Percentiles rank a stretch among this genome's conserved stretches.
These are phyloP conservation scores for Drosophila bipectinata DNA, from an alignment of 1,140 invertebrate species.

Conservation along the genomic window DNA sequence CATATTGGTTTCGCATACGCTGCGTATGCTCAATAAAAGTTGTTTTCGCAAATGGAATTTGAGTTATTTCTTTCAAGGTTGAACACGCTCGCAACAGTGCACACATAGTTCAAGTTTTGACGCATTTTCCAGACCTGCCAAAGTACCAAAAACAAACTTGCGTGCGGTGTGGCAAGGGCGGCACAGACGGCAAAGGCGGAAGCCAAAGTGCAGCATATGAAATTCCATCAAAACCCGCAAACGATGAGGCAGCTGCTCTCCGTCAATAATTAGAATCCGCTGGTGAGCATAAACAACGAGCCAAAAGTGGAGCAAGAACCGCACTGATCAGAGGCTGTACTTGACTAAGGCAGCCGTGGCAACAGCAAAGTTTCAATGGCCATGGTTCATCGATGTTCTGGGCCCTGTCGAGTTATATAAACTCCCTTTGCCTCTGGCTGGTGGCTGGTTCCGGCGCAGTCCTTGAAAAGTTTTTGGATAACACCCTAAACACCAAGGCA, in stretches of 20 bases:
- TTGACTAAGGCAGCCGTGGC: slow-evolving; percentile 46
- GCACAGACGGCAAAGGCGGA: slow-evolving; percentile 19
- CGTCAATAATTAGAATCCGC: slow-evolving; percentile 74
- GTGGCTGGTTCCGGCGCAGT: slow-evolving; percentile 60
- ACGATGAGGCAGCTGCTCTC: slow-evolving; percentile 47
- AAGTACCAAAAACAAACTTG: slow-evolving; percentile 11
- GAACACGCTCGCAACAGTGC: background rate
- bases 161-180: background rate
- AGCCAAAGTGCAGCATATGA: slow-evolving; percentile 62
- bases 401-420: slow-evolving; percentile 63
- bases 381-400: slow-evolving; percentile 54
- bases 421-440: slow-evolving; percentile 42
- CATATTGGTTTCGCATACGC: slow-evolving; percentile 40
- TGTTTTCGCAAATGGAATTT: slow-evolving; percentile 10
- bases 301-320: slow-evolving; percentile 22
- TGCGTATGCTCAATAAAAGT: slow-evolving; percentile 54
- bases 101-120: slow-evolving; percentile 20
- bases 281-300: slow-evolving; percentile 46
- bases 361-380: slow-evolving; percentile 63
- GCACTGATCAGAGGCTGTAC: slow-evolving; percentile 58
- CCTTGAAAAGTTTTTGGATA: slow-evolving; percentile 79
- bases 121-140: slow-evolving; percentile 15
- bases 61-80: slow-evolving; percentile 25
- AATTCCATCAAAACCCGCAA: slow-evolving; percentile 67
- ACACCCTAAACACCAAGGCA: slow-evolving; percentile 48